phyloP scores from a whole-genome alignment of 1,140 invertebrate species.

The Lordiphosa mommai region DNA sequence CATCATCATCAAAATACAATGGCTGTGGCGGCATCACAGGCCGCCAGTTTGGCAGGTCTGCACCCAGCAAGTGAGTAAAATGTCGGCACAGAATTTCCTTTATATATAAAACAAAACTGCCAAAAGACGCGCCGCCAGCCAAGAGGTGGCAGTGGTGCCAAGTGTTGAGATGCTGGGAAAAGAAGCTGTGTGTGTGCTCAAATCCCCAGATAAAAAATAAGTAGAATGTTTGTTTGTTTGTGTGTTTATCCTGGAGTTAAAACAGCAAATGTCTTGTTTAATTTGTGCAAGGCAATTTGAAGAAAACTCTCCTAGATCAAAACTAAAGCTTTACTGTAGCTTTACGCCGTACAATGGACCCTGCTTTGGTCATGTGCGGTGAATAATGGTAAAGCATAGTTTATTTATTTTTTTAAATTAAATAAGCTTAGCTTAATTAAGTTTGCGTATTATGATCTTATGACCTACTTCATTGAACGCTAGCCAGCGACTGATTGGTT shows the following conservation, averaged over 20 bases:
- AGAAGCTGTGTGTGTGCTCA: neutral
- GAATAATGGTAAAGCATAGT: no score
- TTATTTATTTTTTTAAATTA: no score
- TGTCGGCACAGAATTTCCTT: slow-evolving; percentile 46
- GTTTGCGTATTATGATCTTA: no score
- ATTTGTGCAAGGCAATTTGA: no score
- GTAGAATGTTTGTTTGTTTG: neutral
- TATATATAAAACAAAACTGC: neutral
- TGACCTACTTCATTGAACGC: no score
- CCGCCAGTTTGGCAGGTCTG: slow-evolving; percentile 86
- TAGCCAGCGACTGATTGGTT: no score
- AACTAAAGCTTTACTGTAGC: no score
- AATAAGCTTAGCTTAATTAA: no score
- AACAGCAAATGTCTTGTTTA: slow-evolving; percentile 43
- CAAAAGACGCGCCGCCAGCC: neutral
- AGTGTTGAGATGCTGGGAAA: neutral
- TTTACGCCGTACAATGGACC: no score
- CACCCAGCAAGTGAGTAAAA: slow-evolving; percentile 84
- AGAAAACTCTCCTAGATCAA: no score
- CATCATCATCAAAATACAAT: slow-evolving; percentile 87
- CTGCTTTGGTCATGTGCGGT: no score
- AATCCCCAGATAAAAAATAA: no score
- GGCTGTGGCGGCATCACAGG: slow-evolving; percentile 89
- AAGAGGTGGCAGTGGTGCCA: neutral
- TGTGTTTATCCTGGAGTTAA: slow-evolving; percentile 27